phyloP scores from a whole-genome alignment of 1,140 invertebrate genomes.

The Ctenoplectra terminalis region DNA sequence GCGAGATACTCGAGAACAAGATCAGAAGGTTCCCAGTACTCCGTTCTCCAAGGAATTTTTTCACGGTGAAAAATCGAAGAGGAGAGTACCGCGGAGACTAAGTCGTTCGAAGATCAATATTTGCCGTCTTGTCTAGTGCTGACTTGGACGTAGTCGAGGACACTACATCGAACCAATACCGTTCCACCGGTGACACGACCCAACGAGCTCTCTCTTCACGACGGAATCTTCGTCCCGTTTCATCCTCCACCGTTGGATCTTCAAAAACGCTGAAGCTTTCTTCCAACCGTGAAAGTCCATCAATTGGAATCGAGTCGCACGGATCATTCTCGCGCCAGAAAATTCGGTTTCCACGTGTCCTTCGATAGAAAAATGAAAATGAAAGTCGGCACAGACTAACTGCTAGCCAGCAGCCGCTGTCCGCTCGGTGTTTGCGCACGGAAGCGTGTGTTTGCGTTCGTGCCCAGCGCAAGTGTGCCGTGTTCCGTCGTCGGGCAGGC shows the following conservation, averaged over 20 bases:
- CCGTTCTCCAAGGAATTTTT: not conserved
- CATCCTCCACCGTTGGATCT: too few relatives aligned
- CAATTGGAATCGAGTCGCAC: too few relatives aligned
- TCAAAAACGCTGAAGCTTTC: not conserved
- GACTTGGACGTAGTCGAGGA: slow-evolving; percentile 18
- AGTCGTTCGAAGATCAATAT: slow-evolving; percentile 32
- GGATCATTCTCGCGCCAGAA: not conserved
- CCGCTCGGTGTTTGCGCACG: slow-evolving; percentile 22
- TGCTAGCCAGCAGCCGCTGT: not conserved
- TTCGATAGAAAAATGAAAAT: slow-evolving; percentile 41
- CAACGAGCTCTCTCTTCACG: not conserved
- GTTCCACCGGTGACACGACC: not conserved
- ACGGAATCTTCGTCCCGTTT: not conserved
- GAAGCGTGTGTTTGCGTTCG: slow-evolving; percentile 35
- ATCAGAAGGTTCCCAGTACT: not conserved
- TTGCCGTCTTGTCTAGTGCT: slow-evolving; percentile 42
- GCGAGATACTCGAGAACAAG: not conserved
- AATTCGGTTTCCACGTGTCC: not conserved
- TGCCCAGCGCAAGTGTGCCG: slow-evolving; percentile 31
- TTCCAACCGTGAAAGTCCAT: not conserved
- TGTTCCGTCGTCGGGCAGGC: slow-evolving; percentile 38
- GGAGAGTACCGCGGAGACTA: not conserved
- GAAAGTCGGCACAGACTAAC: slow-evolving; percentile 13
- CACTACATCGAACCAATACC: slow-evolving; percentile 7
- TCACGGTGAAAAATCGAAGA: not conserved